Evolutionary conservation across 2,888 invertebrate genomes (phyloP).

Genomic region (Heliconius sara): DNA sequence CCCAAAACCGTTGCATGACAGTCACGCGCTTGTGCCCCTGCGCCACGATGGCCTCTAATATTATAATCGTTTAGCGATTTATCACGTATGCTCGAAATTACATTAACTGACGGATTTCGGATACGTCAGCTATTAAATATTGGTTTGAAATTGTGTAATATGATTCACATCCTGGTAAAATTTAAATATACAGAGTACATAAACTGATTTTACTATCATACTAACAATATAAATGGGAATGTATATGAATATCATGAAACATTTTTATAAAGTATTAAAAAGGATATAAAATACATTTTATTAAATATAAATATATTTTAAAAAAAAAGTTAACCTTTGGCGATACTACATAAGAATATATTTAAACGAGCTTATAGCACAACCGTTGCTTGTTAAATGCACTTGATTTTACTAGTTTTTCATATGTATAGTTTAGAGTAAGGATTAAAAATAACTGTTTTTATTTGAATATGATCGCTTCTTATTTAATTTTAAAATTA

Average conservation of each 20-base stretch:
- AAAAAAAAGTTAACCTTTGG: too few species aligned
- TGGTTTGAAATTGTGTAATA: constrained; percentile 9
- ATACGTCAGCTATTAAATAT: constrained; percentile 3
- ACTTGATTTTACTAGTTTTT: too few species aligned
- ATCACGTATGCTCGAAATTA: constrained; percentile 16
- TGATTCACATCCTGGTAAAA: not conserved
- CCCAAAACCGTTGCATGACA: too few species aligned
- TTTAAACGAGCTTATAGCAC: too few species aligned
- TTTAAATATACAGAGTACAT: not conserved
- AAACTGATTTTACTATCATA: not conserved
- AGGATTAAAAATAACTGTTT: not conserved
- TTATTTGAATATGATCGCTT: not conserved
- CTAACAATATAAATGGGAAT: not conserved
- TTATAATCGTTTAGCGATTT: constrained; percentile 25
- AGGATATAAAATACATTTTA: too few species aligned
- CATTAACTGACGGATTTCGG: constrained; percentile 12
- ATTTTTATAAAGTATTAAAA: too few species aligned
- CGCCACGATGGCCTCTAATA: not conserved
- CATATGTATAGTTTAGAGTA: not conserved
- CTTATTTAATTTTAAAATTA: not conserved
- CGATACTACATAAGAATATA: too few species aligned
- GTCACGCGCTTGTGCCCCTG: too few species aligned
- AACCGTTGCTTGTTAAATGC: too few species aligned
- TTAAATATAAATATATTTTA: too few species aligned
- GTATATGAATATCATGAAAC: not conserved